Conservation (phyloP, 2,888 invertebrate genomes). For the Nebria brevicollis region DNA sequence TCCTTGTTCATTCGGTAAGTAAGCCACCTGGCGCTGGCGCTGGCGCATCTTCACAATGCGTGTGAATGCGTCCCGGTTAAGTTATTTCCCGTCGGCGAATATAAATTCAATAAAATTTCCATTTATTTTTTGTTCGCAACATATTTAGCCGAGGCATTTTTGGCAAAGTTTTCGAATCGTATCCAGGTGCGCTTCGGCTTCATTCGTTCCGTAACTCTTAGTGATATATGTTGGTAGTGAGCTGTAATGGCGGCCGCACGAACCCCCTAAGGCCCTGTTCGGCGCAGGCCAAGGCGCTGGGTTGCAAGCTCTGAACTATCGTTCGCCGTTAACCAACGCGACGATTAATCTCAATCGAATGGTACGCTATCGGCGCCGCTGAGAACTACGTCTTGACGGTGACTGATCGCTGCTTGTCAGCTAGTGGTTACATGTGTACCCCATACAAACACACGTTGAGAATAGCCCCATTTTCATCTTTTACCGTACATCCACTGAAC, state of each 20-base stretch:
- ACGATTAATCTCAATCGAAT: constrained; percentile 18
- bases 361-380: constrained; percentile 8
- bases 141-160: too few relatives aligned
- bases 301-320: not conserved
- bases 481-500: not conserved
- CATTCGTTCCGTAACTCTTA: not conserved
- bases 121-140: too few relatives aligned
- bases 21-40: too few relatives aligned
- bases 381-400: constrained; percentile 10
- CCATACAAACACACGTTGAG: constrained; percentile 15
- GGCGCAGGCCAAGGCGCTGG: not conserved
- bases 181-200: not conserved
- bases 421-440: constrained; percentile 43
- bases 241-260: not conserved
- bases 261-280: not conserved
- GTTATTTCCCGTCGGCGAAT: too few relatives aligned
- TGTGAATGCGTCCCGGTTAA: too few relatives aligned
- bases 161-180: not conserved
- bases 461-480: not conserved
- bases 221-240: not conserved
- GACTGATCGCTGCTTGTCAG: constrained; percentile 44
- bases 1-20: too few relatives aligned
- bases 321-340: constrained; percentile 14
- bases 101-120: too few relatives aligned
- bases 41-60: too few relatives aligned